Evolutionary conservation across 1,140 invertebrate genomes (phyloP), one percentile per base, ranked within the genome.

Genomic region (Ceratoteleas bidentatus): DNA sequence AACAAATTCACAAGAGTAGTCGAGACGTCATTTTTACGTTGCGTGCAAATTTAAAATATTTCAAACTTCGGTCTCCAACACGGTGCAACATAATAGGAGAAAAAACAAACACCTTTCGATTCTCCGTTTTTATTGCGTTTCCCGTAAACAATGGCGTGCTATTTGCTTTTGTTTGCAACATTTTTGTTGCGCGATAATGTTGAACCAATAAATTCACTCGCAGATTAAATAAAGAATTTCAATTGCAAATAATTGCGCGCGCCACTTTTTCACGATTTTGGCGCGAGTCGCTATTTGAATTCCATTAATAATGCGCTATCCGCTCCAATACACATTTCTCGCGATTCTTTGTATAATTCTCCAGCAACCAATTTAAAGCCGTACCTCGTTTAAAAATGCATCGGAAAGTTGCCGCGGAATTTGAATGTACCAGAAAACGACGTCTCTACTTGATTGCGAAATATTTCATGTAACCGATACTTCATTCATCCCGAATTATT

Each of bases 401-500:
- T 58, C 16, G 24, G 36, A 56, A 56, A 56, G 11, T 56, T 56
- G 6, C 33, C n/a, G n/a, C 13, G 6, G 36, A 56, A 14, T 56
- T 36, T 14, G 9, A 56, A 36, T 56, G 33, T 32, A 13, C 11
- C 9, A 11, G 34, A 6, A 56, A 38, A 38, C 14, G 34, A 56
- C 33, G 9, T 32, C 36, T 54, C n/a, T 36, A 38, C 53, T 56
- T 56, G 34, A 13, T 38, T 14, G 11, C 34, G 33, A 56, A 56
- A 36, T 38, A 34, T 38, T 56, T 56, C 34, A 36, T 56, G 36
- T 33, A 38, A 38, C 53, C 36, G 36, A 56, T 56, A 56, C 36
- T 38, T 56, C 36, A 56, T 56, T 56, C 53, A 36, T 56, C 36
- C 53, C 6, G 34, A 56, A 56, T 56, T 36, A 38, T 56, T 33